Evolutionary conservation across 2,113 vertebrate species (phyloP).

Genomic region (Tyrannus savana): DNA sequence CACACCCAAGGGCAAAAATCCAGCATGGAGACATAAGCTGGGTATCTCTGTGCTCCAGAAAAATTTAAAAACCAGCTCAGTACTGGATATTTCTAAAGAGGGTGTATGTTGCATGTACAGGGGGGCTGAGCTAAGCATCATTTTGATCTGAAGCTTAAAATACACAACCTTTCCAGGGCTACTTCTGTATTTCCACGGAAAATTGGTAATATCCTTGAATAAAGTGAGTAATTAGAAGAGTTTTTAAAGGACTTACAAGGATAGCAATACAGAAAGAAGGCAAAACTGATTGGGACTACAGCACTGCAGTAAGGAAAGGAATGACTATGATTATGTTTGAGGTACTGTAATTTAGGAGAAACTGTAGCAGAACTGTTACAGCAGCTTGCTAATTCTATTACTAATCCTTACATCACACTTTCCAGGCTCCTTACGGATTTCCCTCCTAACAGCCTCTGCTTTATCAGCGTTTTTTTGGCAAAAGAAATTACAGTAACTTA

Average conservation of each 20-base stretch:
- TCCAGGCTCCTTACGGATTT: not conserved
- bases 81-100: not conserved
- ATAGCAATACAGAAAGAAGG: not conserved
- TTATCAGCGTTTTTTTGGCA: not conserved
- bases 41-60: not conserved
- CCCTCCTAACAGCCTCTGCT: not conserved
- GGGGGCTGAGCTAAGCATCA: not conserved
- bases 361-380: not conserved
- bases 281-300: not conserved
- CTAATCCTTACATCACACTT: not conserved
- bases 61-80: not conserved
- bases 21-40: not conserved
- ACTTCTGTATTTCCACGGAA: not conserved
- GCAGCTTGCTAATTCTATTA: not conserved
- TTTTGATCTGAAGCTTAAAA: not conserved
- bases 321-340: not conserved
- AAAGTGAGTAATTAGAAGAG: accelerated
- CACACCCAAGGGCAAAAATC: not conserved
- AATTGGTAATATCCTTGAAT: not conserved
- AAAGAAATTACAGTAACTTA: not conserved
- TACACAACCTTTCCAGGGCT: not conserved
- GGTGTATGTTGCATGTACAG: accelerated
- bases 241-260: not conserved
- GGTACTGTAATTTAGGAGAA: not conserved
- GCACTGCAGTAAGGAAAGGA: not conserved